A percentile compares a stretch with the other conserved stretches of the same genome.
phyloP scores from a whole-genome alignment of 2,797 vertebrate species.

The Sylvia borin region DNA sequence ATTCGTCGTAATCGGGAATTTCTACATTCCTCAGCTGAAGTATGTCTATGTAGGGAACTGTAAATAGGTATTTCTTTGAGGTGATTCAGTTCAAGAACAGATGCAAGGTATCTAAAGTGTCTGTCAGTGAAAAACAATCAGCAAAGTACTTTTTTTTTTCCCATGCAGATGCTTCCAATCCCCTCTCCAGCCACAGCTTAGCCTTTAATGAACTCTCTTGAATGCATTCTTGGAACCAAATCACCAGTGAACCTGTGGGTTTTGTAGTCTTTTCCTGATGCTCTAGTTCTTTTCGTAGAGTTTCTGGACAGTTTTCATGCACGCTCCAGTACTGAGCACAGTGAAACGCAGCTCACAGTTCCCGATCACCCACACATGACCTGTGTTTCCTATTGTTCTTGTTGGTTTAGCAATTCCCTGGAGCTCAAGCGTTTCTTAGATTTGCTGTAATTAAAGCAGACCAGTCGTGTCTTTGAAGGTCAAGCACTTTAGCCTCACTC shows the following conservation, averaged over 20 bases:
- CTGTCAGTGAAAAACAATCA: neutral
- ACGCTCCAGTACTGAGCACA: neutral
- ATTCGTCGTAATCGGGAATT: neutral
- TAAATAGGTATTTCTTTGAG: neutral
- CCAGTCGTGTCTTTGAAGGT: neutral
- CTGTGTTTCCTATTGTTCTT: constrained; percentile 21
- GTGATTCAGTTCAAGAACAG: neutral
- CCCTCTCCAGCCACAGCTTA: neutral
- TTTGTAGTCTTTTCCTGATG: neutral
- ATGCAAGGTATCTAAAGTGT: neutral
- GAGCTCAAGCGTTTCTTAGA: neutral
- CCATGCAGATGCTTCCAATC: neutral
- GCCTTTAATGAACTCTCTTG: neutral
- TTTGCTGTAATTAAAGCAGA: constrained; percentile 6
- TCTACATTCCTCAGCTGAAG: neutral
- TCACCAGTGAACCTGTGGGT: neutral
- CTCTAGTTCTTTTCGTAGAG: neutral
- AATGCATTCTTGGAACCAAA: neutral
- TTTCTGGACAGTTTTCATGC: neutral
- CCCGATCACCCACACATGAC: neutral
- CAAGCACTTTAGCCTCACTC: neutral
- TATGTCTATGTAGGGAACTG: neutral
- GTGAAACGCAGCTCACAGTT: neutral
- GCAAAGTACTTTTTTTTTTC: neutral
- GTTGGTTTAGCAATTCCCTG: neutral